A percentile compares a stretch with the other conserved stretches of the same genome.
Evolutionary conservation across 2,888 invertebrate species (phyloP).

Genomic region (Lepas anatifera): DNA sequence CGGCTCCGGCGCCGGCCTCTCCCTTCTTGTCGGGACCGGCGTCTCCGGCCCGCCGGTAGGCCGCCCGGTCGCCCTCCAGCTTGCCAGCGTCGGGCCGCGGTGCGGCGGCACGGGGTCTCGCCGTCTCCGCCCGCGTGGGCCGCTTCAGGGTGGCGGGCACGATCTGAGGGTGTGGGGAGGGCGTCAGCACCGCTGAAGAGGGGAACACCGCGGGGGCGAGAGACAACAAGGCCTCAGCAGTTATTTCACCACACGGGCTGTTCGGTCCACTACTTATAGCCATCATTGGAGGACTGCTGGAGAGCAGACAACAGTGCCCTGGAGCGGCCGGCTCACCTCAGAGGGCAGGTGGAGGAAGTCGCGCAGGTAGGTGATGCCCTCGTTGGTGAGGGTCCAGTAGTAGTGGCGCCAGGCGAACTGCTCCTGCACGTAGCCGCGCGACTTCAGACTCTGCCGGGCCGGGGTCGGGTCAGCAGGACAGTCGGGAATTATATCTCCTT

Average conservation of each 20-base stretch:
- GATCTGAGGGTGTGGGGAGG: constrained; percentile 43
- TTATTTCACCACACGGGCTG: not conserved
- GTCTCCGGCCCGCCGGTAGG: constrained; percentile 66
- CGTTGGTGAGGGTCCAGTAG: constrained; percentile 98
- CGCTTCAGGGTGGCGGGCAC: constrained; percentile 95
- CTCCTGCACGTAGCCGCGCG: constrained; percentile 94
- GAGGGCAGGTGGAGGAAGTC: constrained; percentile 92
- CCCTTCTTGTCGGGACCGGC: constrained; percentile 61
- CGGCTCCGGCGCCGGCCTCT: constrained; percentile 91
- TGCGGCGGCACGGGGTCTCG: constrained; percentile 53
- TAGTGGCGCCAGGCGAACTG: constrained; percentile 99
- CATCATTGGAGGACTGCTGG: not conserved
- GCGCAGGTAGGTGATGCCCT: constrained; percentile 92
- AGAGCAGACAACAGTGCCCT: no score
- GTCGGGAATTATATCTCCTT: not conserved
- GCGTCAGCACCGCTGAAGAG: not conserved
- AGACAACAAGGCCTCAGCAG: not conserved
- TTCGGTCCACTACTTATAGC: constrained; percentile 12
- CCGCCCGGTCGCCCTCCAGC: constrained; percentile 62
- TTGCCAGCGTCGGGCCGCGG: constrained; percentile 53
- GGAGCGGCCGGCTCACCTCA: constrained; percentile 47
- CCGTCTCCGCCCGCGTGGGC: constrained; percentile 71
- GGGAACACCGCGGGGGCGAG: not conserved
- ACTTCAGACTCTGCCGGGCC: constrained; percentile 50
- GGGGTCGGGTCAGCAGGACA: no score